phyloP scores from a whole-genome alignment of 2,113 vertebrate genomes.

The Myiagra hebetior region DNA sequence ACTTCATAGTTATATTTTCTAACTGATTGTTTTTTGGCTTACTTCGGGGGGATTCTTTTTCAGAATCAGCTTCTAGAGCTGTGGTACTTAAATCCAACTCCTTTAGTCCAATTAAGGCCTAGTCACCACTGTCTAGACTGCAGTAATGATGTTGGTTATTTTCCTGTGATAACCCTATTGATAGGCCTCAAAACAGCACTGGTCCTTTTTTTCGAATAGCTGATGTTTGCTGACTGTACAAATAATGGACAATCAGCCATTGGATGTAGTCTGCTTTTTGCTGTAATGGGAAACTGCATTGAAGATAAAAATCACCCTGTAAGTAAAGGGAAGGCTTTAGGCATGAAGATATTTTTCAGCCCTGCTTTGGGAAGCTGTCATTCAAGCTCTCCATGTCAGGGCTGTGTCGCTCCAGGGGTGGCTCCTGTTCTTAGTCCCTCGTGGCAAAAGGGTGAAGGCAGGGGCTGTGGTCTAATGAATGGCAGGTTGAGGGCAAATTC shows the following conservation, averaged over 20 bases:
- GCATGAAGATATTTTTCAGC: background rate
- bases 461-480: background rate
- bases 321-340: background rate
- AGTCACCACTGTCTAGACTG: conserved; percentile 33
- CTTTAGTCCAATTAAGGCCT: conserved; percentile 34
- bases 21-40: background rate
- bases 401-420: background rate
- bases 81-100: background rate
- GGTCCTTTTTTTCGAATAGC: background rate
- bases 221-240: background rate
- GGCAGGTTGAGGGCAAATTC: background rate
- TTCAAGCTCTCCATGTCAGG: background rate
- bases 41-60: background rate
- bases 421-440: background rate
- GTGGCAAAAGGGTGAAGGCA: background rate
- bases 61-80: background rate
- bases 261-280: background rate
- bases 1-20: background rate
- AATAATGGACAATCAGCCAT: background rate
- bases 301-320: background rate
- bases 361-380: background rate
- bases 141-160: conserved; percentile 37
- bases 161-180: conserved; percentile 11
- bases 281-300: background rate
- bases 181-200: background rate